Percentiles rank a stretch among this genome's conserved stretches.
Conservation (phyloP, 2,113 vertebrate genomes). For the Melanostigma gelatinosum region DNA sequence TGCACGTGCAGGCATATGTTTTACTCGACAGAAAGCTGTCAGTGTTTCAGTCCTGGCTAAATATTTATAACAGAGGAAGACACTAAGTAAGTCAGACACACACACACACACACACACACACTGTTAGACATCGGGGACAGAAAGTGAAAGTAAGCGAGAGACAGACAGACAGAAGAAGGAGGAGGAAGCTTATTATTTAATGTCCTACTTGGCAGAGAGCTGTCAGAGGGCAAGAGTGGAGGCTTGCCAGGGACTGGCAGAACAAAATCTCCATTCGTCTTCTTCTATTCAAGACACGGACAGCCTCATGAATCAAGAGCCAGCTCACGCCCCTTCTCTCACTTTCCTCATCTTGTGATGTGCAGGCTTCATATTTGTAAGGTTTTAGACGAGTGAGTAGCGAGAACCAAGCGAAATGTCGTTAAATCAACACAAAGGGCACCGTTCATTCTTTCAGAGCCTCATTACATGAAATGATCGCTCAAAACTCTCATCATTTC, state of each 20-base stretch:
- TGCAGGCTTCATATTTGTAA: conserved; percentile 39
- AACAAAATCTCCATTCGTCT: conserved; percentile 64
- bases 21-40: conserved; percentile 47
- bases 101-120: conserved; percentile 24
- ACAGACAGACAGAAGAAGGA: conserved; percentile 39
- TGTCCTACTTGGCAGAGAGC: conserved; percentile 73
- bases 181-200: conserved; percentile 75
- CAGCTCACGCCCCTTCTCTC: conserved; percentile 6
- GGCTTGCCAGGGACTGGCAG: conserved; percentile 63
- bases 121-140: conserved; percentile 26
- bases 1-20: conserved; percentile 45
- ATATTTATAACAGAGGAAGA: conserved; percentile 68
- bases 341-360: conserved; percentile 12
- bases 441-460: conserved; percentile 40
- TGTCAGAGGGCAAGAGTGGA: conserved; percentile 61
- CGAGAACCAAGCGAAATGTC: neutral
- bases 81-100: conserved; percentile 56
- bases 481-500: conserved; percentile 39
- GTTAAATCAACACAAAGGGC: conserved; percentile 57
- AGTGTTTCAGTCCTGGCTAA: conserved; percentile 66
- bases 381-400: conserved; percentile 31
- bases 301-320: conserved; percentile 71
- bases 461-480: conserved; percentile 60
- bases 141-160: conserved; percentile 27
- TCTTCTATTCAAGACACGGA: conserved; percentile 54